phyloP scores from a whole-genome alignment of 1,140 invertebrate genomes.

The Dolichoris vasculosae region DNA sequence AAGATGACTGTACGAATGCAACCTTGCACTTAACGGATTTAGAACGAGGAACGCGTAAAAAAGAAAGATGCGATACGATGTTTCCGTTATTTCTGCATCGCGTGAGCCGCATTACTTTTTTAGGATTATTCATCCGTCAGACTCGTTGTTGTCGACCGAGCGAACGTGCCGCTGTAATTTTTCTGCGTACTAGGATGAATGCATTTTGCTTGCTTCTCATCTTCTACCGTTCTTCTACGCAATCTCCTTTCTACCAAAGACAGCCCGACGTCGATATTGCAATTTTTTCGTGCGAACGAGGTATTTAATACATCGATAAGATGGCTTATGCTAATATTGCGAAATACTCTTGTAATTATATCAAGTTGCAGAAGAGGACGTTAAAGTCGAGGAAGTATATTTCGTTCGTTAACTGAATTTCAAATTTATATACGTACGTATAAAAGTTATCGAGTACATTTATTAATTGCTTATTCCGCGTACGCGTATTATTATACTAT shows the following conservation, averaged over 20 bases:
- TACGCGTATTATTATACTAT: too few species aligned
- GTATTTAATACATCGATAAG: neutral
- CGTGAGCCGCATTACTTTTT: neutral
- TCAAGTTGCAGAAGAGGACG: too few species aligned
- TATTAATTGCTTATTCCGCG: too few species aligned
- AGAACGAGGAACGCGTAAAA: neutral
- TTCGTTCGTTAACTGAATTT: neutral
- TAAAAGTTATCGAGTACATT: too few species aligned
- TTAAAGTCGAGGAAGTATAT: neutral
- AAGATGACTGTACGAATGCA: neutral
- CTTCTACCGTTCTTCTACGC: too few species aligned
- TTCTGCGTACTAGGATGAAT: neutral
- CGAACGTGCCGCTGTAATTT: neutral
- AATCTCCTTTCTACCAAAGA: neutral
- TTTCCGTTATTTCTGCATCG: constrained; percentile 24
- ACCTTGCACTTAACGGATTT: constrained; percentile 15
- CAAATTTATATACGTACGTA: too few species aligned
- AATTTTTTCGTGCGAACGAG: neutral
- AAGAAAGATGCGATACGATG: neutral
- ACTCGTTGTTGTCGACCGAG: neutral
- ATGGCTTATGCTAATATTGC: too few species aligned
- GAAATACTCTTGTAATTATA: too few species aligned
- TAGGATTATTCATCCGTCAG: constrained; percentile 25
- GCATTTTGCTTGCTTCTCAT: neutral
- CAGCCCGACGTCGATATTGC: neutral